phyloP scores from a whole-genome alignment of 2,888 invertebrate species.

The Melieria crassipennis region DNA sequence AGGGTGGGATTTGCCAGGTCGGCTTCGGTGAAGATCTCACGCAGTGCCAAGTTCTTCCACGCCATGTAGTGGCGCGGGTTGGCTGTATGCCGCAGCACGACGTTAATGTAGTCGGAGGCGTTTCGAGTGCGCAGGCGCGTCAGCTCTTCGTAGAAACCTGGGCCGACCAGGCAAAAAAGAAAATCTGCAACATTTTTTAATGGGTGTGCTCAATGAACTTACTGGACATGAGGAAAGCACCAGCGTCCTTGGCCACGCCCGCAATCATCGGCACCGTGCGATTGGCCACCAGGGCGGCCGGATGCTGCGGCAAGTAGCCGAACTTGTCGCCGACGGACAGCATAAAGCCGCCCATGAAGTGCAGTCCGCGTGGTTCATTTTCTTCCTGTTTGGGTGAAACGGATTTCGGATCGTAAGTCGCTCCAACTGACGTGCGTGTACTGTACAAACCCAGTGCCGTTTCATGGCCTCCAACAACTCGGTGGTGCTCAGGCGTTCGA shows the following conservation, averaged over 20 bases:
- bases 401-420: too few relatives aligned
- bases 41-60: slow-evolving; percentile 57
- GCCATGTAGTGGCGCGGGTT: slow-evolving; percentile 50
- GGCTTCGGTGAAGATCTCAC: slow-evolving; percentile 54
- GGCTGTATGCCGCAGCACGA: slow-evolving; percentile 56
- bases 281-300: slow-evolving; percentile 51
- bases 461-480: slow-evolving; percentile 53
- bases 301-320: slow-evolving; percentile 56
- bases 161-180: background rate
- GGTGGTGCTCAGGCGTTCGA: slow-evolving; percentile 53
- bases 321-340: slow-evolving; percentile 58
- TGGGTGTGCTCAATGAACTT: slow-evolving; percentile 41
- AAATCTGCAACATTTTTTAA: background rate
- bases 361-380: slow-evolving; percentile 52
- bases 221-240: slow-evolving; percentile 66
- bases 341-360: slow-evolving; percentile 57
- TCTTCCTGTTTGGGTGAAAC: slow-evolving; percentile 40
- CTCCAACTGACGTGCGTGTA: too few relatives aligned
- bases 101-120: slow-evolving; percentile 58
- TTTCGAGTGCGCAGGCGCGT: slow-evolving; percentile 50
- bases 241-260: slow-evolving; percentile 68
- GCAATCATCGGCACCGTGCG: slow-evolving; percentile 61
- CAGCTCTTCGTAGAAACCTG: slow-evolving; percentile 58
- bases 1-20: slow-evolving; percentile 46
- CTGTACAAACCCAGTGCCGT: slow-evolving; percentile 47